phyloP scores from a whole-genome alignment of 2,797 vertebrate genomes.

The Siniperca scherzeri region DNA sequence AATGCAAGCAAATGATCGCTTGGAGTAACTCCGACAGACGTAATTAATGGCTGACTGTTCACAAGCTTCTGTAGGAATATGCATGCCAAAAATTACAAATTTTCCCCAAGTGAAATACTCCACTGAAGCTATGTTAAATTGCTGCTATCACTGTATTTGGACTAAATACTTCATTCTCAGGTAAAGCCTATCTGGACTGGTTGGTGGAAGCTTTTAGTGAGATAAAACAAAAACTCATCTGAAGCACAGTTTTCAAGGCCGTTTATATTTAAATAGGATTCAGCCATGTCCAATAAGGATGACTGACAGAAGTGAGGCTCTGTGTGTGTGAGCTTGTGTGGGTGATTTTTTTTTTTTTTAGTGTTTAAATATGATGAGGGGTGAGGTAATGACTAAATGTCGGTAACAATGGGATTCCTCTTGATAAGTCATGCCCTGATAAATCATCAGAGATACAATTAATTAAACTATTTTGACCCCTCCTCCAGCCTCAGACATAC shows the following conservation, averaged over 20 bases:
- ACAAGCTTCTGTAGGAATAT: constrained; percentile 41
- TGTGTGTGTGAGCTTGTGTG: background rate
- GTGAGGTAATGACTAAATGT: constrained; percentile 10
- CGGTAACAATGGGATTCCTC: background rate
- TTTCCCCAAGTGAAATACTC: constrained; percentile 47
- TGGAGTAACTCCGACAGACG: constrained; percentile 43
- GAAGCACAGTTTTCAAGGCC: background rate
- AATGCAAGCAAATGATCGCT: constrained; percentile 55
- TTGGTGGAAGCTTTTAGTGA: constrained; percentile 29
- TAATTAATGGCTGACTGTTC: constrained; percentile 66
- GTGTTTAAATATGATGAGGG: constrained; percentile 4
- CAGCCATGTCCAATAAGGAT: constrained; percentile 23
- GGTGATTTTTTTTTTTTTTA: background rate
- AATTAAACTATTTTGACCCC: constrained; percentile 11
- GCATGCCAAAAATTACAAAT: constrained; percentile 55
- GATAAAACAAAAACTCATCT: constrained; percentile 51
- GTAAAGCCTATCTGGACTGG: constrained; percentile 29
- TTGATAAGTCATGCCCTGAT: constrained; percentile 2
- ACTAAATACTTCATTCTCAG: constrained; percentile 50
- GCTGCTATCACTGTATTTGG: constrained; percentile 52
- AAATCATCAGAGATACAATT: constrained; percentile 5
- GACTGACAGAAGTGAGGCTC: constrained; percentile 18
- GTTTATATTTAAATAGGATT: constrained; percentile 47
- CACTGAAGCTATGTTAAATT: constrained; percentile 45
- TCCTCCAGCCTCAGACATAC: background rate